Evolutionary conservation across 2,888 invertebrate genomes (phyloP).

Genomic region (Drosophila austrosaltans): DNA sequence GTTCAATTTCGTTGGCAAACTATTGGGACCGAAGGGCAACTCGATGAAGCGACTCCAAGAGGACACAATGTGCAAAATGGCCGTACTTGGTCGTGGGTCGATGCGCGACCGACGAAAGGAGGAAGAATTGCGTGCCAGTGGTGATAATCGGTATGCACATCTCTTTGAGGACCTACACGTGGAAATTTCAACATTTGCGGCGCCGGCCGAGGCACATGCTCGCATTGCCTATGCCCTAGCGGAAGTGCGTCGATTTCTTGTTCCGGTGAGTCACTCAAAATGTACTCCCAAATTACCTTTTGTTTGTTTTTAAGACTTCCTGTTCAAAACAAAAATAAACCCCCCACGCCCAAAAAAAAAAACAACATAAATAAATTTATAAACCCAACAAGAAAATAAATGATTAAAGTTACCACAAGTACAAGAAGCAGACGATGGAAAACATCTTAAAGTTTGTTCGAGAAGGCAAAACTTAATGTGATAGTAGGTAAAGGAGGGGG

Average conservation of each 20-base stretch:
- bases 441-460: conserved; percentile 58
- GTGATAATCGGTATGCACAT: conserved; percentile 96
- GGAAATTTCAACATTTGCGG: conserved; percentile 95
- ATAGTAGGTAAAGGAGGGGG: conserved; percentile 3
- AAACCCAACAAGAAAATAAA: conserved; percentile 7
- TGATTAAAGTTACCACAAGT: conserved; percentile 5
- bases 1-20: conserved; percentile 98
- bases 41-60: conserved; percentile 96
- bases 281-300: conserved; percentile 30
- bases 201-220: conserved; percentile 95
- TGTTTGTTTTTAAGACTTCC: conserved; percentile 33
- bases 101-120: conserved; percentile 98
- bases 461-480: conserved; percentile 46
- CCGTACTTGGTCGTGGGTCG: conserved; percentile 95
- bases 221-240: conserved; percentile 92
- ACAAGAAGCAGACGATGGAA: not conserved
- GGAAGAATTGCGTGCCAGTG: conserved; percentile 94
- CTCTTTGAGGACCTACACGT: conserved; percentile 96
- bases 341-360: not conserved
- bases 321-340: not conserved
- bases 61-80: conserved; percentile 98
- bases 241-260: conserved; percentile 91
- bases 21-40: conserved; percentile 96
- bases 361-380: not conserved
- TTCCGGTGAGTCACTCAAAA: conserved; percentile 86